phyloP scores from a whole-genome alignment of 2,797 vertebrate genomes.

The Chiloscyllium punctatum region DNA sequence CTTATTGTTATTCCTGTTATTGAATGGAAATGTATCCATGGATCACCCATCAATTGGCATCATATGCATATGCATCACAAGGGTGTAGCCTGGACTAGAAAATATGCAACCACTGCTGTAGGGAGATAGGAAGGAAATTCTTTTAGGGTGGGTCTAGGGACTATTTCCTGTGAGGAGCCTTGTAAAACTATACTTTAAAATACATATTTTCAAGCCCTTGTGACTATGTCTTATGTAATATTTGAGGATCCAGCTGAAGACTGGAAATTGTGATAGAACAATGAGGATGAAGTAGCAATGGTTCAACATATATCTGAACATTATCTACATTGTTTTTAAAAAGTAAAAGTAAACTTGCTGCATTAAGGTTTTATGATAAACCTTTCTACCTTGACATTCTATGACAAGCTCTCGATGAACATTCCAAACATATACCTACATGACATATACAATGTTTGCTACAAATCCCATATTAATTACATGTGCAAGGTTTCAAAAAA shows the following conservation, averaged over 20 bases:
- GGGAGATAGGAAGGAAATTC: conserved; percentile 30
- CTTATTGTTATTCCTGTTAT: neutral
- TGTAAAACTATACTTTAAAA: conserved; percentile 14
- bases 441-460: neutral
- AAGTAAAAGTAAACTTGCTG: neutral
- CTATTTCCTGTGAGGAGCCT: neutral
- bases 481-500: neutral
- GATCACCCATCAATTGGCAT: neutral
- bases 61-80: neutral
- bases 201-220: neutral
- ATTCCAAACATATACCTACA: neutral
- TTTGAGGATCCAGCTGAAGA: neutral
- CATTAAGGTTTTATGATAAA: neutral
- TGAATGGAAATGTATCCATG: neutral
- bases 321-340: neutral
- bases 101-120: neutral
- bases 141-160: neutral
- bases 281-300: neutral
- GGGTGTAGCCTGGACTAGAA: conserved; percentile 26
- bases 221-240: neutral
- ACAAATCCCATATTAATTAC: conserved; percentile 24
- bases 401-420: neutral
- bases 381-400: neutral
- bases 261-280: conserved; percentile 12
- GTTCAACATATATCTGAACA: neutral